Conservation (phyloP, 2,888 invertebrate genomes). For the Conus canariensis region DNA sequence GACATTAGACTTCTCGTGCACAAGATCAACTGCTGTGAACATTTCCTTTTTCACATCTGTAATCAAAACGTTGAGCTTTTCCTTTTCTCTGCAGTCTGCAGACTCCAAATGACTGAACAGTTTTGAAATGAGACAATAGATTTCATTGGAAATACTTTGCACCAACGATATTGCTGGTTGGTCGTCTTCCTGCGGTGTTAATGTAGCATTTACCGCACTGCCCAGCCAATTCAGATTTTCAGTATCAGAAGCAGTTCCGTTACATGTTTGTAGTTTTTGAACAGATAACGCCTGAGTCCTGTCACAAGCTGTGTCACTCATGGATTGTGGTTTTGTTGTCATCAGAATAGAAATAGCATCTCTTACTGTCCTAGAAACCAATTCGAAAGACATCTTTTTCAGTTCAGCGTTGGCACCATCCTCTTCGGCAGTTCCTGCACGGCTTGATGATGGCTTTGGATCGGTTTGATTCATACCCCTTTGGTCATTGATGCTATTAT, state of each 20-base stretch:
- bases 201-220: background rate
- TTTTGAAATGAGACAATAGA: slow-evolving; percentile 19
- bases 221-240: background rate
- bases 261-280: background rate
- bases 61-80: background rate
- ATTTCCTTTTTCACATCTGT: background rate
- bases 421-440: background rate
- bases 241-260: background rate
- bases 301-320: background rate
- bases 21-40: background rate
- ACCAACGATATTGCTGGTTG: background rate
- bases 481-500: background rate
- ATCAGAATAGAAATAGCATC: background rate
- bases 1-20: background rate
- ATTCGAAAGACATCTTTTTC: slow-evolving; percentile 18
- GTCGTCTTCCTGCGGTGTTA: background rate
- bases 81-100: slow-evolving; percentile 18
- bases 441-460: background rate
- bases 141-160: slow-evolving; percentile 21
- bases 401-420: background rate
- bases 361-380: slow-evolving; percentile 2
- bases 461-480: background rate
- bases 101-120: slow-evolving; percentile 12
- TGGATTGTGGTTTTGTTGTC: background rate
- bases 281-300: background rate